Base-by-base conservation (phyloP, 2,797 vertebrate species). In the Melanotaenia nigrans region DNA sequence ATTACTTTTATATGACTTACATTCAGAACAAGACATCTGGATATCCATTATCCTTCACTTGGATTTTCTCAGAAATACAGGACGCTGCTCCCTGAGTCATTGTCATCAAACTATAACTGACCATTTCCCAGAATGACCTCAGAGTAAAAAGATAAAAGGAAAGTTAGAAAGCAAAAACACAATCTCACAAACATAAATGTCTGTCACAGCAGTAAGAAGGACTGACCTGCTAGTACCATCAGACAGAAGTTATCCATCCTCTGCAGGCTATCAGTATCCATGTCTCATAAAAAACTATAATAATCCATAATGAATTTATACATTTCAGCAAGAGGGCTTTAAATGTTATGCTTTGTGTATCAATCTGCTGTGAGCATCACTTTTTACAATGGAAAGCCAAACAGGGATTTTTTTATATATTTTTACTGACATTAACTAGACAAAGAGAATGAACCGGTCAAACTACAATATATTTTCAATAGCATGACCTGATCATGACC, bases 401-500 rank as follows among this genome's bases (percentile, higher is more conserved):
- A 28, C 3, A 4, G n/a, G 12, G 10, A 12, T 10, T 24, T 33
- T 32, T 18, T 32, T n/a, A 10, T n/a, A 20, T 14, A 36, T 58
- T 58, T 1, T 38, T 64, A 20, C 22, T 16, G 25, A 35, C 36
- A 33, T 16, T 33, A 68, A 67, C 63, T 1, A 0, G 14, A 54
- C 11, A 45, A 71, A 69, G 7, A 18, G 13, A 59, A 16, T 55
- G 24, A 55, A 42, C 16, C 14, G 61, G 1, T 57, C 16, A n/a
- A 22, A n/a, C 59, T 1, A 68, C 9, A 11, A 6, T 38, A 36
- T 9, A 54, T 53, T 73, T 24, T 51, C 16, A 62, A 59, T 77
- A 68, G 54, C 36, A 71, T 7, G 8, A 78, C 38, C 12, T 72
- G 16, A 64, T 64, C 11, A 36, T 22, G 42, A 73, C 30, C 30